Percentiles rank a stretch among this genome's conserved stretches.
These are phyloP conservation scores for Drosophila tripunctata DNA, from an alignment of 2,888 invertebrate genomes.

Conservation along the genomic window DNA sequence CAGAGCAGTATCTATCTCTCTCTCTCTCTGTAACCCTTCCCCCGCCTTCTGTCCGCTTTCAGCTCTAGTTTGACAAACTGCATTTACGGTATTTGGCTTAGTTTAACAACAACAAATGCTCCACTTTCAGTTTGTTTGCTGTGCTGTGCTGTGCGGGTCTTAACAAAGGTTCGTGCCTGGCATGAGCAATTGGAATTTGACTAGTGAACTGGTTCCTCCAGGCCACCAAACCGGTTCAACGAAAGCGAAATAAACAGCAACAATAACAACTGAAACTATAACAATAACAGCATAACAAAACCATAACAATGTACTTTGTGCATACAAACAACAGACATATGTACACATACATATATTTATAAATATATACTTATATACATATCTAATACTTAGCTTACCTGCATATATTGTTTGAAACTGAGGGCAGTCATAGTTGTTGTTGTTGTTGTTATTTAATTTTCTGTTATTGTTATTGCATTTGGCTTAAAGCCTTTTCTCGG, in stretches of 20 bases:
- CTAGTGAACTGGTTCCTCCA: slow-evolving; percentile 58
- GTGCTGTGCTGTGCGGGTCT: slow-evolving; percentile 24
- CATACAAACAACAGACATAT: slow-evolving; percentile 3
- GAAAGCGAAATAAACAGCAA: slow-evolving; percentile 49
- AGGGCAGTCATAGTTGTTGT: slow-evolving; percentile 20
- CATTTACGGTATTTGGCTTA: too few species aligned
- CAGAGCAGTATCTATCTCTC: too few species aligned
- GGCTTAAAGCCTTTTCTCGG: slow-evolving; percentile 12
- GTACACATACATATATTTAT: neutral
- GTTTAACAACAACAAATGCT: slow-evolving; percentile 26
- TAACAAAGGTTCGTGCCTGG: slow-evolving; percentile 50
- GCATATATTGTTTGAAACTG: slow-evolving; percentile 15
- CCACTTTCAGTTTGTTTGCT: slow-evolving; percentile 31
- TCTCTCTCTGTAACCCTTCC: too few species aligned
- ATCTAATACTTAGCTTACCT: slow-evolving; percentile 13
- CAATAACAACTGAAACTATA: slow-evolving; percentile 26
- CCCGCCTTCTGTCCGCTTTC: neutral
- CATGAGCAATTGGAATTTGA: slow-evolving; percentile 53
- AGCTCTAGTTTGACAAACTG: slow-evolving; percentile 4
- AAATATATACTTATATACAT: neutral
- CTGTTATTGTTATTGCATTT: neutral
- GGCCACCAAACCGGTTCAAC: slow-evolving; percentile 58
- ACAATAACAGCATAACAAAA: slow-evolving; percentile 30
- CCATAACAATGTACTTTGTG: slow-evolving; percentile 40
- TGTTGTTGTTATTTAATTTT: neutral